Percentiles rank a stretch among this genome's conserved stretches.
Conservation (phyloP, 2,113 vertebrate species). For the Rhinolophus ferrumequinum region DNA sequence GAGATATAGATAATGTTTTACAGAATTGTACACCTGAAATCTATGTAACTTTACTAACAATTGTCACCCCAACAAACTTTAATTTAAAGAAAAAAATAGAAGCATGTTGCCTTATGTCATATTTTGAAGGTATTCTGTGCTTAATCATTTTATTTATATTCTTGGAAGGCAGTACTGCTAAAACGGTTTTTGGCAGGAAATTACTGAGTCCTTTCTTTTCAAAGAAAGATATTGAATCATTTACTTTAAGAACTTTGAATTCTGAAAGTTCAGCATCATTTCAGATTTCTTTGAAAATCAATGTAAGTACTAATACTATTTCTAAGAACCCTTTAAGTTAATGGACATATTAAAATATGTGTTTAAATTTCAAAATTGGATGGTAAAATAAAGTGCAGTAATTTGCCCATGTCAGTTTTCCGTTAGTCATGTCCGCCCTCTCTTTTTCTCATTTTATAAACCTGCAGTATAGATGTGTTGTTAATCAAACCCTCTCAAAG, state of each 20-base stretch:
- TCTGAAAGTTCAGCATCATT: constrained; percentile 26
- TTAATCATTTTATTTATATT: constrained; percentile 58
- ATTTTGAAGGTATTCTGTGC: constrained; percentile 5
- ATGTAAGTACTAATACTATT: background rate
- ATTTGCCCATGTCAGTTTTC: background rate
- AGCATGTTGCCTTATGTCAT: constrained; percentile 16
- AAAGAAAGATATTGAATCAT: background rate
- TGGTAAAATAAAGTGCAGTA: background rate
- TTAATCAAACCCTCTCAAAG: background rate
- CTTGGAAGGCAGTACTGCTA: constrained; percentile 9
- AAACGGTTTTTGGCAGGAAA: constrained; percentile 57
- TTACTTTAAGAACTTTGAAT: background rate
- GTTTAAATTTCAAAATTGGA: background rate
- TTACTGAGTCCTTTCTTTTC: constrained; percentile 20
- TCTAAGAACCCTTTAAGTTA: background rate
- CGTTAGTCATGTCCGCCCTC: background rate
- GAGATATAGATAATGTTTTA: too few species aligned
- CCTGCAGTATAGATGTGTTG: background rate
- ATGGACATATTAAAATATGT: background rate
- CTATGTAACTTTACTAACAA: too few species aligned
- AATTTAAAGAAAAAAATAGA: background rate
- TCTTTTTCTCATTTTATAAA: background rate
- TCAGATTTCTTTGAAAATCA: constrained; percentile 11
- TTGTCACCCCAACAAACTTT: too few species aligned
- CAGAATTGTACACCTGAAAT: too few species aligned